Base-by-base conservation (phyloP, 2,797 vertebrate genomes). In the Gobio occitaniae region DNA sequence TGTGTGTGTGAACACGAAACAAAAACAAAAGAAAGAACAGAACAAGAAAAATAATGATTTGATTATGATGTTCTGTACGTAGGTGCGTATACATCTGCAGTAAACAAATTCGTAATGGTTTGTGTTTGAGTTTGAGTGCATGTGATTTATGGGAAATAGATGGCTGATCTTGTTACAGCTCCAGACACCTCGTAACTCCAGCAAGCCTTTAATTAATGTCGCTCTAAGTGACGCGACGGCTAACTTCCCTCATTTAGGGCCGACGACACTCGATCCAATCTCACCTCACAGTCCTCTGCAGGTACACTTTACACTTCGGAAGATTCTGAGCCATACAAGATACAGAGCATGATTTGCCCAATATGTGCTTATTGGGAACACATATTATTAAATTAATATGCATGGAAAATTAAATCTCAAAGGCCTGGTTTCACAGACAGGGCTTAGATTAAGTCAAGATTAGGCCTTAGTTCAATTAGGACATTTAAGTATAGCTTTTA, bases 151-250 rank as follows among this genome's bases (percentile, higher is more conserved):
- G 95, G 89, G 92, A 92, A 90, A 91, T 92, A 94, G 95, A 95
- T 91, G 93, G 92, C 83, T 93, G 95, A 94, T 97, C 95, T 88
- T 92, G 92, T 97, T 96, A 95, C 96, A 93, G 90, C 89, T 93
- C 94, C 94, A 94, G 95, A 96, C 95, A 96, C 96, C 94, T 91
- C 86, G 94, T 96, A 95, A 96, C 95, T 94, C 93, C 92, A 77
- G 91, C 52, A 70, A 91, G 92, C 90, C 87, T 96, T 98, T 98
- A 98, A 98, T 98, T 98, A 98, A 97, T 94, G 95, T 92, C 92
- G 91, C 96, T 95, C 94, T 93, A 96, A 97, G 92, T 89, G 91
- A 89, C 83, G 91, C 74, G 90, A 90, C 83, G 89, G 86, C 86
- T 90, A 91, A 91, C 90, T 81, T 91, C 87, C 88, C 87, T 90